phyloP scores from a whole-genome alignment of 2,113 vertebrate species.

The human (Homo sapiens) region DNA sequence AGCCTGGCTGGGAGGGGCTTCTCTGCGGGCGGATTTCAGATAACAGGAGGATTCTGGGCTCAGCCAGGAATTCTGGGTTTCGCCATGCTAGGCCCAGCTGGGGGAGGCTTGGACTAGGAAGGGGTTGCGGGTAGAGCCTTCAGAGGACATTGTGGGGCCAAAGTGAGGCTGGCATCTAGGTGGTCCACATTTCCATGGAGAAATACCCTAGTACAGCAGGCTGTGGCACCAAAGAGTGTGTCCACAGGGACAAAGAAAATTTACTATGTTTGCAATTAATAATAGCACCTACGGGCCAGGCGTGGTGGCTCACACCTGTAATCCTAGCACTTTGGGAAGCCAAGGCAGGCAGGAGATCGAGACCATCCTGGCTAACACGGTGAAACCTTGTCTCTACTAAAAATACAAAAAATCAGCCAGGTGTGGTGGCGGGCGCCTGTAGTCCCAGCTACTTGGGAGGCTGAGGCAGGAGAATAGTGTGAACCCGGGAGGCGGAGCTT shows the following conservation, averaged over 20 bases:
- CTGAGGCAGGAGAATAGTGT: no score
- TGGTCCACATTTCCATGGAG: background rate
- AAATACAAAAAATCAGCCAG: no score
- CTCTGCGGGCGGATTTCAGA: background rate
- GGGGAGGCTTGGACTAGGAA: background rate
- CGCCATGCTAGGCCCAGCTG: background rate
- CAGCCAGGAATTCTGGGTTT: background rate
- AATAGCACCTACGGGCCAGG: background rate
- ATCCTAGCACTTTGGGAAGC: no score
- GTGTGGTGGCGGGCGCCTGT: no score
- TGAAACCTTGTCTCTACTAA: no score
- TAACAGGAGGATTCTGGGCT: background rate
- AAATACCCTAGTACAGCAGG: background rate
- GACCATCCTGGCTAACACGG: no score
- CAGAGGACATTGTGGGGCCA: background rate
- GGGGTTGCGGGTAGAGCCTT: background rate
- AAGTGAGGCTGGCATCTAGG: background rate
- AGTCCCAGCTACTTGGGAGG: no score
- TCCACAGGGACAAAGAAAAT: no score
- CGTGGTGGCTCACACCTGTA: no score
- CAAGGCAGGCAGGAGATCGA: no score
- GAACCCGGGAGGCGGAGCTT: no score
- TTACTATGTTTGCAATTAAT: background rate
- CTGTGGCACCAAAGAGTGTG: background rate
- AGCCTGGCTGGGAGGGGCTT: background rate